A percentile compares a stretch with the other conserved stretches of the same genome.
These are phyloP conservation scores for Mylabris phalerata DNA, from an alignment of 1,140 invertebrate genomes.

Conservation along the genomic window DNA sequence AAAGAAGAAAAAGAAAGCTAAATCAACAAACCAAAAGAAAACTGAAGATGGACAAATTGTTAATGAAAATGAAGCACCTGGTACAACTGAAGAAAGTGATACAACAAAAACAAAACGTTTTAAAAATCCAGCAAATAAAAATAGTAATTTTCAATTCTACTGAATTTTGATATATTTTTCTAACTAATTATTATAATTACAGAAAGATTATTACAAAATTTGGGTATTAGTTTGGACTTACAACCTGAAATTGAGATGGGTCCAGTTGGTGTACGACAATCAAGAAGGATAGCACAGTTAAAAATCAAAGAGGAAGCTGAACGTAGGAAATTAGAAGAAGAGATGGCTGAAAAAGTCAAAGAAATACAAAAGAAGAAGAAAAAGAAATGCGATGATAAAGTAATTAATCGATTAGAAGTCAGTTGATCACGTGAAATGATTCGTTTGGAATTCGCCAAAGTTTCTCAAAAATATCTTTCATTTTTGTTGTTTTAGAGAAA, in stretches of 20 bases:
- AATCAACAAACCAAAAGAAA: background rate
- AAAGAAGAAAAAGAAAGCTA: conserved; percentile 6
- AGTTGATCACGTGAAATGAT: too few relatives aligned
- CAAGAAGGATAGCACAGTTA: conserved; percentile 73
- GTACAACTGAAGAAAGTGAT: background rate
- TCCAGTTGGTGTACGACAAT: conserved; percentile 59
- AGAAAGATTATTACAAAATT: conserved; percentile 40
- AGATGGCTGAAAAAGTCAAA: conserved; percentile 54
- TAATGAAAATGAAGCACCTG: background rate
- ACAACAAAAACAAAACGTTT: too few relatives aligned
- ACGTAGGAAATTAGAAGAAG: conserved; percentile 62
- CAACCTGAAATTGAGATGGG: conserved; percentile 42
- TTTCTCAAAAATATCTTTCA: too few relatives aligned
- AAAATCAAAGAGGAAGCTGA: conserved; percentile 80
- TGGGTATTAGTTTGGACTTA: conserved; percentile 42
- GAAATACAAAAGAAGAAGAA: conserved; percentile 53
- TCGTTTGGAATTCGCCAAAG: too few relatives aligned
- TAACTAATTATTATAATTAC: background rate
- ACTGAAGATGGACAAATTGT: background rate
- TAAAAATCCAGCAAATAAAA: background rate
- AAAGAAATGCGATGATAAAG: conserved; percentile 39
- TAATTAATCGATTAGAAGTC: background rate
- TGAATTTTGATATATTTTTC: background rate
- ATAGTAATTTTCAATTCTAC: background rate
- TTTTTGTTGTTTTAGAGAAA: too few relatives aligned